Conservation (phyloP, 2,888 invertebrate species). For the Dioctria linearis region DNA sequence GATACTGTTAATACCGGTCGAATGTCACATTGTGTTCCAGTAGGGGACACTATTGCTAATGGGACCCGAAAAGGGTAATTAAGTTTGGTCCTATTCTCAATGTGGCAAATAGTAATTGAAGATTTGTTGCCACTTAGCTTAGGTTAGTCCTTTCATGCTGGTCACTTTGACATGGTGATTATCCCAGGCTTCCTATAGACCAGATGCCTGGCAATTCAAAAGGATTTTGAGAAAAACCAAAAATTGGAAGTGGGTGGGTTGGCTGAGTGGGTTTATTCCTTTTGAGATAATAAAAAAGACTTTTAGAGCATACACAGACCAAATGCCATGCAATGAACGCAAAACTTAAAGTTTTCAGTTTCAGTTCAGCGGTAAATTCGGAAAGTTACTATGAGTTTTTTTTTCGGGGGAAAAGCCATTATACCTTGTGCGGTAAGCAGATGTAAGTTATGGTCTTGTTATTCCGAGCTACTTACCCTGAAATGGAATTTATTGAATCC, state of each 20-base stretch:
- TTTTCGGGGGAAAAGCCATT: neutral
- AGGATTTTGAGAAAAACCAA: neutral
- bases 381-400: constrained; percentile 3
- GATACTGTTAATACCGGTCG: neutral
- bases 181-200: constrained; percentile 17
- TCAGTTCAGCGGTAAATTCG: constrained; percentile 2
- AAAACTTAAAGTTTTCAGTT: constrained; percentile 31
- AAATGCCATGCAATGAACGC: neutral
- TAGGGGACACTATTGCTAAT: constrained; percentile 19
- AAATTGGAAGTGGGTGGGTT: neutral
- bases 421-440: constrained; percentile 18
- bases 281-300: constrained; percentile 32
- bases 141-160: constrained; percentile 35
- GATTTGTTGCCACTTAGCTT: constrained; percentile 40
- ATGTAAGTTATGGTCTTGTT: constrained; percentile 42
- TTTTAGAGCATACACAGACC: neutral
- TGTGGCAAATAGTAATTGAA: constrained; percentile 45
- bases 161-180: constrained; percentile 44
- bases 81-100: constrained; percentile 32
- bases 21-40: constrained; percentile 26
- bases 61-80: constrained; percentile 43
- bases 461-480: constrained; percentile 36
- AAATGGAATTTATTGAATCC: constrained; percentile 39
- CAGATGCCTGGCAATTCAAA: constrained; percentile 11
- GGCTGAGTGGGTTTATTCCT: neutral